Base-by-base conservation (phyloP, 2,113 vertebrate genomes). In the Uria lomvia region DNA sequence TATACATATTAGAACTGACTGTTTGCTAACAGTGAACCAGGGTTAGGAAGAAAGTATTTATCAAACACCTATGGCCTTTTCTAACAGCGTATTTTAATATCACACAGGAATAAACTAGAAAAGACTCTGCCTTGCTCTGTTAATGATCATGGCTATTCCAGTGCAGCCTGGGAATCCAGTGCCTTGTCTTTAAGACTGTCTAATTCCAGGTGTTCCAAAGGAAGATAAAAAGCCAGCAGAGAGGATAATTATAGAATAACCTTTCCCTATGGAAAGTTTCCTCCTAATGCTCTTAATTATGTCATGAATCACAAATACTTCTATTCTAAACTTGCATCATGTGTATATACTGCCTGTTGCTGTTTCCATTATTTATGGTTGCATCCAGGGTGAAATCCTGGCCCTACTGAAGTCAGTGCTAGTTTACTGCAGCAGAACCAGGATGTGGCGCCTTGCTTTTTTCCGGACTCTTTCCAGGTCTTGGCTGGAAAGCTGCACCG, bases 231-330 rank as follows among this genome's bases (percentile, higher is more conserved):
- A 71, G 59, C 47, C 38, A 40, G 24, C 56, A 71, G 79, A 92
- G 40, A 84, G 34, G 56, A 78, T 85, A 92, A 91, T 85, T 89
- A 75, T 15, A 85, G 86, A 95, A 75, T 34, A 95, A 38, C 70
- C 56, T 91, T 84, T 89, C 66, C 60, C 58, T 76, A 6, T 34
- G 86, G 88, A 85, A 97, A 92, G 23, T 89, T 92, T 85, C 49
- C 66, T 81, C 52, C 56, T 75, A 55, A 50, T 49, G 59, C 15
- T 24, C 43, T 89, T 56, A 36, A 32, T 72, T 94, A 42, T 34
- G 14, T 47, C 68, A 86, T 72, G 52, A 90, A 67, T 92, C 95
- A 90, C 72, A 52, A 80, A 63, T 22, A 24, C 29, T 84, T 94
- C 40, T 36, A 59, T 84, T 58, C 75, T 63, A 59, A 86, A 38